Evolutionary conservation across 2,113 vertebrate genomes (phyloP).

Genomic region (Saimiri boliviensis): DNA sequence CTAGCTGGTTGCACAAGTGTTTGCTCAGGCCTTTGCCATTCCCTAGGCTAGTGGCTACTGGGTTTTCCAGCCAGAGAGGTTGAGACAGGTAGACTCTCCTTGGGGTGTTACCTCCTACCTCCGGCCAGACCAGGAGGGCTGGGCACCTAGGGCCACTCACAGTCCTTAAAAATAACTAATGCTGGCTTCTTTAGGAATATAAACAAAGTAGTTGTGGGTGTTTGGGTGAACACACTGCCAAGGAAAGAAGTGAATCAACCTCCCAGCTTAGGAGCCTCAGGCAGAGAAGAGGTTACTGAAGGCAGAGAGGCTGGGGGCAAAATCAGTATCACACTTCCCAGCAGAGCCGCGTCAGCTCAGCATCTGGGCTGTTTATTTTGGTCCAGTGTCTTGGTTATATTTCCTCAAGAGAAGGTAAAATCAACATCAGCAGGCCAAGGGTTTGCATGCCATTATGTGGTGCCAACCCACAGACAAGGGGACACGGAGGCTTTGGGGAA

Average conservation of each 20-base stretch:
- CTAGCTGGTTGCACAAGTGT: background rate
- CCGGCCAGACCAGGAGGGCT: background rate
- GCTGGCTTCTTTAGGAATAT: background rate
- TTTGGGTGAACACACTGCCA: background rate
- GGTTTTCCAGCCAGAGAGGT: background rate
- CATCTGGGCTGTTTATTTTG: constrained; percentile 53
- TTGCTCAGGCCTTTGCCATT: background rate
- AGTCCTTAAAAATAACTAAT: background rate
- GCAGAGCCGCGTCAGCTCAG: background rate
- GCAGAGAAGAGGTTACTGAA: background rate
- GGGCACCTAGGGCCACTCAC: background rate
- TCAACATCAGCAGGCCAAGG: constrained; percentile 23
- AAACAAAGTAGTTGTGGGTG: background rate
- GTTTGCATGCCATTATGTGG: background rate
- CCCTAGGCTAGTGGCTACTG: background rate
- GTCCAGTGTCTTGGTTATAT: constrained; percentile 11
- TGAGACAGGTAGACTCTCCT: background rate
- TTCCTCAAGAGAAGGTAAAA: constrained; percentile 54
- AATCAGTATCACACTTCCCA: background rate
- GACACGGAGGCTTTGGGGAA: background rate
- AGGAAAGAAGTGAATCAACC: background rate
- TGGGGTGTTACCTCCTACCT: background rate
- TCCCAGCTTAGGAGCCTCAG: background rate
- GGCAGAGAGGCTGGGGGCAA: background rate
- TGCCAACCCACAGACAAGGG: background rate